Base-by-base conservation (phyloP, 2,888 invertebrate genomes). In the Leptinotarsa juncta region DNA sequence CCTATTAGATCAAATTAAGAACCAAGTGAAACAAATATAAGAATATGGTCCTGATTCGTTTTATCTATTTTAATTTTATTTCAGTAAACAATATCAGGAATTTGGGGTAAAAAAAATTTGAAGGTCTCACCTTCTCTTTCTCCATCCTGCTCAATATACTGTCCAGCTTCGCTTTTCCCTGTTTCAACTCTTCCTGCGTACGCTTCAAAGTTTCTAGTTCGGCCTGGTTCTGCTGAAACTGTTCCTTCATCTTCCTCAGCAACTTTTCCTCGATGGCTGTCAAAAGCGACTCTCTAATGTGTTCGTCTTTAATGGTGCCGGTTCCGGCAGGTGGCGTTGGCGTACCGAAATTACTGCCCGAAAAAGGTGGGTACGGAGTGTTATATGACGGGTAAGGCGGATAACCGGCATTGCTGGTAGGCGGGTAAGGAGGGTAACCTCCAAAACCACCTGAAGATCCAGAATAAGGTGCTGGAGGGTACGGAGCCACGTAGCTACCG, bases 241-340 rank as follows among this genome's bases (percentile, higher is more conserved):
- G 95, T 84, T 99, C 98, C 82, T 94, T 93, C 81, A 99, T 91
- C 78, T 96, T 92, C 77, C 97, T 90, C 82, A 94, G 91, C 80
- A 99, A 88, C 88, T 97, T 98, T 86, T 99, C 98, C 88, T 98
- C 97, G 1, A 99, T 96, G 32, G 98, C 99, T 73, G 97, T 97
- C 20, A 98, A 89, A 26, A 99, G 89, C 1, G 98, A 99, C 42
- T 95, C 96, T 85, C 96, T 93, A 78, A 99, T 96, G 86, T 98
- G 97, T 85, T 98, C 97, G 83, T 98, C 97, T 67, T 97, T 95
- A 74, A 97, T 97, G n/a, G 96, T 96, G 23, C 95, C 95, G 20
- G 90, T 90, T 71, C 90, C 90, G 20, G 26, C 12, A 26, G 85
- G 81, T 12, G 23, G 86, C 3, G 86, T 83, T 7, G 86, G 83